A percentile compares a stretch with the other conserved stretches of the same genome.
Conservation (phyloP, 2,797 vertebrate genomes). For the Chloroceryle amazona region DNA sequence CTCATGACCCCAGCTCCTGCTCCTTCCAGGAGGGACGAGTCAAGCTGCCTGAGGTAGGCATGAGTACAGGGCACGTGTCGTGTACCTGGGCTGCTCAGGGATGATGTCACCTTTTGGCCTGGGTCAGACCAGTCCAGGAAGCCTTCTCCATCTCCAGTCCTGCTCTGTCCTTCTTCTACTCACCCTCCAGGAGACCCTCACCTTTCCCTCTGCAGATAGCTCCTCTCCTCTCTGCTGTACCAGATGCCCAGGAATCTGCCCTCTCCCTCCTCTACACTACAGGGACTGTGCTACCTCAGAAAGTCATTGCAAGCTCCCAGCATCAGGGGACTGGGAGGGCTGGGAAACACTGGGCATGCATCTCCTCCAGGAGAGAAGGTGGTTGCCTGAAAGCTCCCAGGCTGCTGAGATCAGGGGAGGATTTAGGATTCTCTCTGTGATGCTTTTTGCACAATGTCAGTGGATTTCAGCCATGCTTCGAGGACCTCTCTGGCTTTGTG, state of each 20-base stretch:
- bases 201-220: background rate
- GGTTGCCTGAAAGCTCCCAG: background rate
- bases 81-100: rapidly evolving
- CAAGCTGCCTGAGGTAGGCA: constrained; percentile 92
- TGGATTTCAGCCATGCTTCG: background rate
- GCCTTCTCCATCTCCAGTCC: background rate
- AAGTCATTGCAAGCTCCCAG: background rate
- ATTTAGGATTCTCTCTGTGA: background rate
- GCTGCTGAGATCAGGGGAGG: background rate
- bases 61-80: rapidly evolving
- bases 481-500: background rate
- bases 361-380: background rate
- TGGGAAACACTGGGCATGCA: rapidly evolving
- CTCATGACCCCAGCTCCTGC: constrained; percentile 94
- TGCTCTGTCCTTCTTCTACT: background rate
- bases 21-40: constrained; percentile 97
- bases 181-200: background rate
- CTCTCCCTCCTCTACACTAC: background rate
- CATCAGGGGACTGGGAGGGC: background rate
- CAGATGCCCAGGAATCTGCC: background rate
- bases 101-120: background rate
- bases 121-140: background rate
- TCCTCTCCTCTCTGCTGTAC: background rate
- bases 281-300: background rate
- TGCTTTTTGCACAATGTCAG: background rate